Evolutionary conservation across 2,888 invertebrate genomes (phyloP).

Genomic region (Yponomeuta sedellus): DNA sequence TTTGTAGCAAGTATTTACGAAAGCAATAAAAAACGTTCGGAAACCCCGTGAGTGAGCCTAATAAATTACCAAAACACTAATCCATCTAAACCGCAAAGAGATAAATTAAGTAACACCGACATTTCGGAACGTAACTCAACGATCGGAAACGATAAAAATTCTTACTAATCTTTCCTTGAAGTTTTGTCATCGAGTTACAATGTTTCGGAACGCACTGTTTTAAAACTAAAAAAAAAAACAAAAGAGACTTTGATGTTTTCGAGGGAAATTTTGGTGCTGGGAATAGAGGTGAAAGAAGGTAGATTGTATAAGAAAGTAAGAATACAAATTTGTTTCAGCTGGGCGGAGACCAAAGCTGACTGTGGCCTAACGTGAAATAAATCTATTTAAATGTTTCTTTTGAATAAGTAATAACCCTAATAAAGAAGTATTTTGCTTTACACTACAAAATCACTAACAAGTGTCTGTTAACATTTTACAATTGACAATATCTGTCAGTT

Average conservation of each 20-base stretch:
- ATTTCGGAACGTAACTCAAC: background rate
- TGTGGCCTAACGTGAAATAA: too few species aligned
- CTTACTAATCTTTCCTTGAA: conserved; percentile 32
- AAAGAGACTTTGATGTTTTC: background rate
- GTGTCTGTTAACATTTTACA: too few species aligned
- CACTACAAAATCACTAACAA: too few species aligned
- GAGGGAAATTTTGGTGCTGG: background rate
- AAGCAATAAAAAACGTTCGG: background rate
- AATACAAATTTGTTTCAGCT: too few species aligned
- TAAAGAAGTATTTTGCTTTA: too few species aligned
- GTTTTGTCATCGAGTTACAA: conserved; percentile 14
- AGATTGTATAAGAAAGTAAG: background rate
- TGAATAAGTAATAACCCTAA: too few species aligned
- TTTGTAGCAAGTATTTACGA: background rate
- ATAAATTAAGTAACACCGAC: background rate
- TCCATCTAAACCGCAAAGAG: background rate
- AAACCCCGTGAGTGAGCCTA: background rate
- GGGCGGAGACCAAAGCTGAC: too few species aligned
- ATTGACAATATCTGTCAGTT: too few species aligned
- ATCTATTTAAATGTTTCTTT: too few species aligned
- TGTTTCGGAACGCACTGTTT: conserved; percentile 4
- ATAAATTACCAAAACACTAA: conserved; percentile 1
- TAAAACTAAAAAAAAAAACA: conserved; percentile 13
- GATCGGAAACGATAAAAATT: conserved; percentile 55
- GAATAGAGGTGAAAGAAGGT: background rate